These are phyloP conservation scores for Cancer borealis DNA, from an alignment of 2,888 invertebrate species.

Conservation along the genomic window DNA sequence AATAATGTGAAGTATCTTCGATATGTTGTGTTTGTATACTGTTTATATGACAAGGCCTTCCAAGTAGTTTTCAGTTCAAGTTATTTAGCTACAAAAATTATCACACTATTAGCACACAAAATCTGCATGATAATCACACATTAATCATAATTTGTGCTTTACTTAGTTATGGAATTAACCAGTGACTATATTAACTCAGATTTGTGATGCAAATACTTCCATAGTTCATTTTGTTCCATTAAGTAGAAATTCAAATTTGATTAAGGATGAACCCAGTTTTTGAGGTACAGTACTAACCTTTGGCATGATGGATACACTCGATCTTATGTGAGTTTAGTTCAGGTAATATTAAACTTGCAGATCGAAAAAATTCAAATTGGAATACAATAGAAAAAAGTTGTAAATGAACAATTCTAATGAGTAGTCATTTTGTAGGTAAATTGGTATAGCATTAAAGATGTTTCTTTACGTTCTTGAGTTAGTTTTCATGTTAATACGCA, in stretches of 20 bases:
- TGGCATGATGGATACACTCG: not conserved
- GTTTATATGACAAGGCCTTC: not conserved
- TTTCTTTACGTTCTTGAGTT: not conserved
- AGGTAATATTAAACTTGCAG: no score
- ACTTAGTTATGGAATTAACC: not conserved
- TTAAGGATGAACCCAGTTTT: not conserved
- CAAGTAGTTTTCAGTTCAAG: not conserved
- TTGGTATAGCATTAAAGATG: not conserved
- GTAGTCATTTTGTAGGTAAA: not conserved
- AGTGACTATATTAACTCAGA: not conserved
- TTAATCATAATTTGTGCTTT: conserved; percentile 8
- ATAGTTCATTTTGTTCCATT: not conserved
- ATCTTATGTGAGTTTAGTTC: no score
- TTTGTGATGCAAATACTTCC: not conserved
- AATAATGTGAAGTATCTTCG: not conserved
- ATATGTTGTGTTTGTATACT: conserved; percentile 21
- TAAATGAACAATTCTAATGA: not conserved
- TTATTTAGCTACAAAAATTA: not conserved
- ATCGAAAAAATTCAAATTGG: not conserved
- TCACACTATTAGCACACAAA: not conserved
- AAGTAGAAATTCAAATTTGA: not conserved
- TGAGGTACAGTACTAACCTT: not conserved
- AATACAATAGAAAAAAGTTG: not conserved
- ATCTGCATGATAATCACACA: conserved; percentile 9
- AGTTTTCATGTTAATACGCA: not conserved